Evolutionary conservation across 2,888 invertebrate species (phyloP), one percentile per base, ranked within the genome.

Genomic region (Chirona hameri): DNA sequence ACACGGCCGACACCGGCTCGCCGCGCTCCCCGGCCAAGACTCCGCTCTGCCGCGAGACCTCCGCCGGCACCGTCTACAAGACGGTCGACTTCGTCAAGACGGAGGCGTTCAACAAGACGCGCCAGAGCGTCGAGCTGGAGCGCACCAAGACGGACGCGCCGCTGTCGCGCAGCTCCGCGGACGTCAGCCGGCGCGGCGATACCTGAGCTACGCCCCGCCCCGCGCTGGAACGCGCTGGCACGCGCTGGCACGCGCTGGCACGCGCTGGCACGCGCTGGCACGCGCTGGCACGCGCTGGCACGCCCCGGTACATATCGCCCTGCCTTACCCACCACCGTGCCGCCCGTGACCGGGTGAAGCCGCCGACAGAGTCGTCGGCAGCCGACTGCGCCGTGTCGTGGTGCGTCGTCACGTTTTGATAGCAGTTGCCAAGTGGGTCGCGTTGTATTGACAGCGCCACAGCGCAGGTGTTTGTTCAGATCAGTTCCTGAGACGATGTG

Each of bases 81-180:
- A 95, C 94, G 1, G 96, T 98, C 0, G 97, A 98, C 89, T 97
- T 97, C 89, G 90, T 95, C 82, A 97, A 96, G 90, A 98, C 97
- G 0, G 93, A 95, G 87, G 97, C 97, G 12, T 95, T 98, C 87
- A 95, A 95, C 88, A 92, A 94, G 84, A 96, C 95, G 65, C 91
- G 94, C 82, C 93, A 94, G 87, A 93, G 93, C 87, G 93, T 94
- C 0, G 94, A 93, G 87, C 92, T 92, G 84, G 92, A 92, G 60
- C 89, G 93, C 65, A 76, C 60, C 29, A 83, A 81, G 46, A 83
- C 57, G 29, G 83, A 52, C 21, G 76, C 14, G 24, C 46, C 76
- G 21, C 76, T 76, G 24, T 76, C 76, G 0, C 39, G 76, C 24
- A 76, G 76, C 46, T 76, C 76, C 1, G 76, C 24, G 18, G 76